A percentile compares a stretch with the other conserved stretches of the same genome.
Conservation (phyloP, 2,888 invertebrate species). For the Macrosiphum euphorbiae region DNA sequence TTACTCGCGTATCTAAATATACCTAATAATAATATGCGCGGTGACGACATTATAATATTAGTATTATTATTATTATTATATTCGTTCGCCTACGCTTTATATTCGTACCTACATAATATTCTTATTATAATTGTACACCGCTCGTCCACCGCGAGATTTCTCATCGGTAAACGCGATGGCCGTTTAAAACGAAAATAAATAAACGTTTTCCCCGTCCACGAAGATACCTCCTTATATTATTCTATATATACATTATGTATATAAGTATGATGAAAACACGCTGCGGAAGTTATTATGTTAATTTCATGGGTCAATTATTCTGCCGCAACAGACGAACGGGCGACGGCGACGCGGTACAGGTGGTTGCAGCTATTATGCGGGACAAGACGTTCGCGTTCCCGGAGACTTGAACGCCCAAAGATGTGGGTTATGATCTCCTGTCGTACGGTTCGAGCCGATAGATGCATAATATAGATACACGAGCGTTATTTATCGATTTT, state of each 20-base stretch:
- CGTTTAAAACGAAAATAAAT: background rate
- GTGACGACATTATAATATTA: conserved; percentile 12
- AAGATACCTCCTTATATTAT: too few species aligned
- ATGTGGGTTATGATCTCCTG: conserved; percentile 47
- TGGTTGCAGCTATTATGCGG: background rate
- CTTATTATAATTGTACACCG: background rate
- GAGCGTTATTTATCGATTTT: conserved; percentile 43
- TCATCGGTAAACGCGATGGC: background rate
- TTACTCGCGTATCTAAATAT: background rate
- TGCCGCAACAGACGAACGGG: background rate
- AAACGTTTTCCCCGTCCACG: conserved; percentile 3
- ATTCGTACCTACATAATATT: background rate
- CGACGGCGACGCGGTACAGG: background rate
- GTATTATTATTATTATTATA: background rate
- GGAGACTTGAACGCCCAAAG: background rate
- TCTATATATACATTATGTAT: too few species aligned
- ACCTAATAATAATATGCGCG: conserved; percentile 12
- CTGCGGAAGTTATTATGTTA: background rate
- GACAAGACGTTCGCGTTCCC: background rate
- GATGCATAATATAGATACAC: conserved; percentile 56
- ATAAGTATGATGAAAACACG: background rate
- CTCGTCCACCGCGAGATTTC: background rate
- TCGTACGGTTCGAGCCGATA: conserved; percentile 8
- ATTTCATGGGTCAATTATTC: conserved; percentile 21
- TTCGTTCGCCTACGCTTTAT: conserved; percentile 16